Base-by-base conservation (phyloP, 2,113 vertebrate species). In the Pycnonotus jocosus region DNA sequence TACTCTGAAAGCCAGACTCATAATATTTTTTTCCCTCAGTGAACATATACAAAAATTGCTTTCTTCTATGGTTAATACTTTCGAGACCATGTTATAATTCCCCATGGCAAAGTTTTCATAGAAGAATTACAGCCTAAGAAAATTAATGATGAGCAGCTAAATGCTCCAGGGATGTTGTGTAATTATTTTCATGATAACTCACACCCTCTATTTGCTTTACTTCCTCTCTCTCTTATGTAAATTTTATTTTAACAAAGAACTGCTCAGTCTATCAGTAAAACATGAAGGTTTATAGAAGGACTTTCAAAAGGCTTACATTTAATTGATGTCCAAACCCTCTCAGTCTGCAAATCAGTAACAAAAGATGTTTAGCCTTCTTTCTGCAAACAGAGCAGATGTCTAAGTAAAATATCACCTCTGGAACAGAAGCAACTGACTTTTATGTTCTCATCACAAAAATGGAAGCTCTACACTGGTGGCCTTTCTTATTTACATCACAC, bases 401-500 rank as follows among this genome's bases (percentile, higher is more conserved):
- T 97, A 93, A 97, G 93, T 91, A 91, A 96, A 97, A 97, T 97
- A 97, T 89, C 92, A 96, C 95, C 97, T 91, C 91, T 95, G 97
- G 86, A 98, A 95, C 93, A 96, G 96, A 97, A 97, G 97, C 73
- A 96, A 94, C 95, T 88, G 88, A 95, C 94, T 97, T 98, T 96
- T 97, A 97, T 97, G 96, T 97, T 97, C 95, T 85, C 94, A 92
- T 97, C 95, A 96, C 97, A 97, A 97, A 97, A 97, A 97, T 81
- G 84, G 95, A 83, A 87, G 92, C 61, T 97, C 97, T 98, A 86
- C 97, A 97, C 90, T 97, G 98, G 97, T 98, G 97, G 97, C 92
- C 98, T 95, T 95, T 96, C 95, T 96, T 97, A 96, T 97, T 97
- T 97, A 96, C 96, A 95, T 96, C 97, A 97, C 96, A 98, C 97